Evolutionary conservation across 2,113 vertebrate genomes (phyloP).

Genomic region (Marmota flaviventris): DNA sequence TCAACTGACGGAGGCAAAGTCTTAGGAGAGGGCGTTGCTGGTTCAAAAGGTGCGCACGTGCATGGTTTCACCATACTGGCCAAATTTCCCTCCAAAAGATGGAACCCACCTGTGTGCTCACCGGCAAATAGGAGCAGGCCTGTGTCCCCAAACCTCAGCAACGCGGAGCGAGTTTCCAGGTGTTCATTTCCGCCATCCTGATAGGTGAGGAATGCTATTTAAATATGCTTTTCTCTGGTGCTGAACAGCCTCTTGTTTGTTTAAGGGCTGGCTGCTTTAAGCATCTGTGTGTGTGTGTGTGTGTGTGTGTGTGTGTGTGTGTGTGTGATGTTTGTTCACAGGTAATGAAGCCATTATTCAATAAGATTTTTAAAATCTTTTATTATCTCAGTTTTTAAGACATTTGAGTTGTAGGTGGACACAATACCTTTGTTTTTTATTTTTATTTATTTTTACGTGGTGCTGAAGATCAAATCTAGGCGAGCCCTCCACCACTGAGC

Average conservation of each 20-base stretch:
- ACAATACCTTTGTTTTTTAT: no score
- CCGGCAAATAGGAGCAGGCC: neutral
- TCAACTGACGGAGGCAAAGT: neutral
- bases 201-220: neutral
- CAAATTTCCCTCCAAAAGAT: neutral
- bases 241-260: no score
- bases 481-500: no score
- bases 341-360: no score
- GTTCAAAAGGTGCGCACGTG: neutral
- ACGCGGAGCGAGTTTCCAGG: fast-evolving
- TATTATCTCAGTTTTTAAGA: no score
- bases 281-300: neutral
- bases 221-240: neutral
- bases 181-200: neutral
- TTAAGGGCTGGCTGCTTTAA: no score
- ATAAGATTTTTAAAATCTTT: no score
- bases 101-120: no score
- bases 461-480: no score
- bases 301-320: no score
- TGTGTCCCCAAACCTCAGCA: neutral
- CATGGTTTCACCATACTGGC: neutral
- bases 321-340: neutral
- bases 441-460: no score
- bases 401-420: no score
- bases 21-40: neutral